Base-by-base conservation (phyloP, 2,888 invertebrate species). In the Pollenia labialis region DNA sequence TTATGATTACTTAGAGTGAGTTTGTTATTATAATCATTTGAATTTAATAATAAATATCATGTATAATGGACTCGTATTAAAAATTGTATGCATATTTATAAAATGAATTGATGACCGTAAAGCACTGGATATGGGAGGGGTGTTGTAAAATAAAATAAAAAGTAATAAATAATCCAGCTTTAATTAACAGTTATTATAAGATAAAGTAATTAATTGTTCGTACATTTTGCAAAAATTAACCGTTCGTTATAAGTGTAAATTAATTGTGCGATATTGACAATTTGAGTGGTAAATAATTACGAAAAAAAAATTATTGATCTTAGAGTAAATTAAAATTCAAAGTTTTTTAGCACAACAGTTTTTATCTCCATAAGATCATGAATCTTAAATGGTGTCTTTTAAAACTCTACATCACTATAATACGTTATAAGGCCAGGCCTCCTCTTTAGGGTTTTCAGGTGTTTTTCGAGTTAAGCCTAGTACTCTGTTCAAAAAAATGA, bases 1-100 rank as follows among this genome's bases (percentile, higher is more conserved):
- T 86, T 86, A 86, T 76, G 66, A 86, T 83, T 80, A 60, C 40
- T 83, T 80, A 72, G 16, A 58, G 77, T 80, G 44, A 62, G 68
- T 79, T 85, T 62, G 44, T 62, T 60, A 62, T 81, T 82, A 44
- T 46, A 82, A 69, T 74, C 64, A 72, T 71, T 81, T 72, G 66
- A 40, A 69, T 80, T 80, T 48, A 69, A 71, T 80, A 62, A 44
- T 32, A 44, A 50, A 66, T 64, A 18, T 11, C 16, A 52, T 62
- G 62, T 52, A 69, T 68, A 42, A 40, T 40, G 16, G 4, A 16
- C 10, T 23, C 32, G 4, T 32, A 32, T 32, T 32, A 32, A 32
- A 32, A 32, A 46, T 14, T 6, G 18, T 60, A 48, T 68, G 10
- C 32, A 54, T 16, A 42, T 50, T 7, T 50, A 23, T 71, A 9